A percentile compares a stretch with the other conserved stretches of the same genome.
These are phyloP conservation scores for Strigops habroptila DNA, from an alignment of 2,113 vertebrate genomes.

Conservation along the genomic window DNA sequence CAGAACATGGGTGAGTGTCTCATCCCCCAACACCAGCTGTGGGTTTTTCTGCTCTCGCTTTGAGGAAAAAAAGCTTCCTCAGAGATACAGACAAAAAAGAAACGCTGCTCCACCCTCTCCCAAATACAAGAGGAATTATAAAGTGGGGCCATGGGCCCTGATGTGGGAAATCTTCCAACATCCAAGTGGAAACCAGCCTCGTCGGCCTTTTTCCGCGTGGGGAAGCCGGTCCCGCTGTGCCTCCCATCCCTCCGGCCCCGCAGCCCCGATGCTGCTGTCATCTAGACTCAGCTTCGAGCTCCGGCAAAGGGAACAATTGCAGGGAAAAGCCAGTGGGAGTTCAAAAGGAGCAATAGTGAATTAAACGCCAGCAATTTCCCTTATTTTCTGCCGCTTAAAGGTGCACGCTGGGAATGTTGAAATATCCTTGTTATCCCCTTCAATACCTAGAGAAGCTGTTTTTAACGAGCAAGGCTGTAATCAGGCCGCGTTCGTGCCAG, in stretches of 20 bases:
- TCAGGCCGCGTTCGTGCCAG: slow-evolving; percentile 7
- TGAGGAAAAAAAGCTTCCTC: neutral
- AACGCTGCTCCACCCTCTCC: neutral
- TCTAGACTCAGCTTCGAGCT: neutral
- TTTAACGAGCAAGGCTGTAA: slow-evolving; percentile 42
- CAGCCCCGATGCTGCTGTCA: fast-evolving
- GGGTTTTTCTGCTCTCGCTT: neutral
- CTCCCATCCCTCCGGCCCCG: neutral
- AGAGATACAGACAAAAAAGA: neutral
- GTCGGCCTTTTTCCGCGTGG: neutral
- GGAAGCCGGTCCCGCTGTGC: neutral
- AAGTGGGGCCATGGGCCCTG: neutral
- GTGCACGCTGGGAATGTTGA: slow-evolving; percentile 57
- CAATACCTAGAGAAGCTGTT: slow-evolving; percentile 3
- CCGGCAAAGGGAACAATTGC: neutral
- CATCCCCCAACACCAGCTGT: slow-evolving; percentile 4
- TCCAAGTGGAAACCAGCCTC: neutral
- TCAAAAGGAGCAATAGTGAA: slow-evolving; percentile 45
- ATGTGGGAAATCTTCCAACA: neutral
- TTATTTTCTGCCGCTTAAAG: slow-evolving; percentile 17
- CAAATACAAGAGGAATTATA: neutral
- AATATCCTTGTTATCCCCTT: slow-evolving; percentile 54
- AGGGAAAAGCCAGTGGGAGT: slow-evolving; percentile 13
- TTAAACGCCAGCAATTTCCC: slow-evolving; percentile 22
- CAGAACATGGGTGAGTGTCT: neutral